Evolutionary conservation across 2,888 invertebrate genomes (phyloP).

Genomic region (Buathra laborator): DNA sequence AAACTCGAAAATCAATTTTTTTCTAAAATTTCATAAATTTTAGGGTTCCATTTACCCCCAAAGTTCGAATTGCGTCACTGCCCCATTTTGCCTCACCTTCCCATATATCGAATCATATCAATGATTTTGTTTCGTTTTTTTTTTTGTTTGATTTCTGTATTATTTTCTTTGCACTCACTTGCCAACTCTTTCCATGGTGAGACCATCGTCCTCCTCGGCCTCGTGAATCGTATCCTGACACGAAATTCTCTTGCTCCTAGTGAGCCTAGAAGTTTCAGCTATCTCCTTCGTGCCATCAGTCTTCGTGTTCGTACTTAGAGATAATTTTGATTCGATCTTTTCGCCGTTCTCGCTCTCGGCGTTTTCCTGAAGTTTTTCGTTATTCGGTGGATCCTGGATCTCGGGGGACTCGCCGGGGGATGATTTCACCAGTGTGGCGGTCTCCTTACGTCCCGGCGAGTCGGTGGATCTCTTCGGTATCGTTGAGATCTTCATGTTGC

Average conservation of each 20-base stretch:
- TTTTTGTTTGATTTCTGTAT: background rate
- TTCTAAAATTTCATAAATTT: too few relatives aligned
- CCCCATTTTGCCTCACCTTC: too few relatives aligned
- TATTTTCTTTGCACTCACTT: constrained; percentile 74
- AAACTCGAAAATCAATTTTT: too few relatives aligned
- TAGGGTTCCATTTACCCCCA: too few relatives aligned
- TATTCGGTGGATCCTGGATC: constrained; percentile 67
- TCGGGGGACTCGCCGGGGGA: constrained; percentile 66
- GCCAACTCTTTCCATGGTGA: constrained; percentile 82
- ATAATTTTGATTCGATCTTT: constrained; percentile 78
- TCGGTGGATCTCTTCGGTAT: constrained; percentile 78
- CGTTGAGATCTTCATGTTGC: constrained; percentile 82
- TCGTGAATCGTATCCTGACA: constrained; percentile 81
- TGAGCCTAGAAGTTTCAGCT: constrained; percentile 74
- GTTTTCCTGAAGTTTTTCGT: constrained; percentile 62
- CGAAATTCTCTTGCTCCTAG: constrained; percentile 77
- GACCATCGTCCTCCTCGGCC: constrained; percentile 80
- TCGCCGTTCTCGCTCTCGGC: constrained; percentile 55
- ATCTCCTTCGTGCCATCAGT: constrained; percentile 75
- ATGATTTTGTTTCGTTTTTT: background rate
- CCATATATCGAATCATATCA: too few relatives aligned
- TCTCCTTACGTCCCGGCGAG: constrained; percentile 76
- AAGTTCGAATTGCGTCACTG: too few relatives aligned
- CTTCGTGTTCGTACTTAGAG: constrained; percentile 77
- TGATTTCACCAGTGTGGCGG: constrained; percentile 76